Evolutionary conservation across 2,113 vertebrate genomes (phyloP).

Genomic region (Anolis carolinensis): DNA sequence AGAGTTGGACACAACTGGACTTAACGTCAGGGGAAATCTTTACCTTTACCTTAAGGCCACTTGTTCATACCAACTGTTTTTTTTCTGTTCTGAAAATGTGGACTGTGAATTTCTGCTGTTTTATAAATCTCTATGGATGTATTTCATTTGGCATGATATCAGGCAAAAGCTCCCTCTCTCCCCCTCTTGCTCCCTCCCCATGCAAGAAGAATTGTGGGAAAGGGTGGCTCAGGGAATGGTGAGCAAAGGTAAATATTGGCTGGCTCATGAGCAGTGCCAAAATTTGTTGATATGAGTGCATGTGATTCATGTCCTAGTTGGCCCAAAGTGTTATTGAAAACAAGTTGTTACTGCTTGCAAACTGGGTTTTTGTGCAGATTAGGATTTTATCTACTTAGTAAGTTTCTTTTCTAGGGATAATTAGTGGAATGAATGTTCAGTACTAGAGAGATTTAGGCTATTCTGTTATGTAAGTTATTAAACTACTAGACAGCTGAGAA

Average conservation of each 20-base stretch:
- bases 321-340: constrained; percentile 27
- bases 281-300: background rate
- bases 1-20: no score
- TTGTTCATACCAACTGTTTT: background rate
- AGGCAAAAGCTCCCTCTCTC: background rate
- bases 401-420: constrained; percentile 34
- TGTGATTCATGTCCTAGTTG: constrained; percentile 2
- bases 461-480: constrained; percentile 42
- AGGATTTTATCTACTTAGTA: constrained; percentile 34
- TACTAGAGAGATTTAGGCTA: constrained; percentile 41
- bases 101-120: background rate
- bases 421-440: constrained; percentile 39
- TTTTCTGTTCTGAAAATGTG: background rate
- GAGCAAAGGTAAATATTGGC: background rate
- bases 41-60: background rate
- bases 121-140: background rate
- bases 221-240: background rate
- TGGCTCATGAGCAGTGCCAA: background rate
- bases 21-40: no score
- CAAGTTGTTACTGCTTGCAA: constrained; percentile 5
- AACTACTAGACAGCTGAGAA: constrained; percentile 27
- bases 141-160: background rate
- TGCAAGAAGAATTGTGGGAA: background rate
- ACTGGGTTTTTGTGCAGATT: constrained; percentile 26
- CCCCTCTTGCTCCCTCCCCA: background rate